Evolutionary conservation across 2,113 vertebrate genomes (phyloP).

Genomic region (Spermophilus dauricus): DNA sequence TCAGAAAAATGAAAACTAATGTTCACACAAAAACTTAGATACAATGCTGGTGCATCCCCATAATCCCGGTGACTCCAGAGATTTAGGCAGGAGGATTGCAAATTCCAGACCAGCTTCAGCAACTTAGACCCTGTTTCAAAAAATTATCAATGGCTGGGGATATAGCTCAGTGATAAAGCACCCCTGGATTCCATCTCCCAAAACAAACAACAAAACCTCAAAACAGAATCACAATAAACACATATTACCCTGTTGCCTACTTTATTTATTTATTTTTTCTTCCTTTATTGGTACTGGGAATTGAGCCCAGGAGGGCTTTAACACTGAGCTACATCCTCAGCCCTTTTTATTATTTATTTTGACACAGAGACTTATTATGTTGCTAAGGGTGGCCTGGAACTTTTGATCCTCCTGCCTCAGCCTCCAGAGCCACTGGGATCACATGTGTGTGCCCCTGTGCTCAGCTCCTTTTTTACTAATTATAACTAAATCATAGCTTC

Average conservation of each 20-base stretch:
- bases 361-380: background rate
- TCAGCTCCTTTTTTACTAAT: background rate
- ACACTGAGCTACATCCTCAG: background rate
- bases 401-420: no score
- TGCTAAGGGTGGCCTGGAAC: background rate
- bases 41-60: background rate
- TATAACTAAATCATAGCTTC: background rate
- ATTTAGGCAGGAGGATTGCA: no score
- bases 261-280: background rate
- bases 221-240: slow-evolving; percentile 6
- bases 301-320: background rate
- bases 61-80: background rate
- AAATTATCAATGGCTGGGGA: no score
- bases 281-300: background rate
- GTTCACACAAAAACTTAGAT: background rate
- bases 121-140: no score
- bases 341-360: background rate
- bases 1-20: background rate
- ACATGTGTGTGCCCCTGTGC: no score
- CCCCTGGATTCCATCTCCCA: no score
- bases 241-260: background rate
- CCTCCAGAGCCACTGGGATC: no score
- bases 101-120: no score
- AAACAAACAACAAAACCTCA: background rate
- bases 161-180: no score